Conservation (phyloP, 2,797 vertebrate species). For the Labroides dimidiatus region DNA sequence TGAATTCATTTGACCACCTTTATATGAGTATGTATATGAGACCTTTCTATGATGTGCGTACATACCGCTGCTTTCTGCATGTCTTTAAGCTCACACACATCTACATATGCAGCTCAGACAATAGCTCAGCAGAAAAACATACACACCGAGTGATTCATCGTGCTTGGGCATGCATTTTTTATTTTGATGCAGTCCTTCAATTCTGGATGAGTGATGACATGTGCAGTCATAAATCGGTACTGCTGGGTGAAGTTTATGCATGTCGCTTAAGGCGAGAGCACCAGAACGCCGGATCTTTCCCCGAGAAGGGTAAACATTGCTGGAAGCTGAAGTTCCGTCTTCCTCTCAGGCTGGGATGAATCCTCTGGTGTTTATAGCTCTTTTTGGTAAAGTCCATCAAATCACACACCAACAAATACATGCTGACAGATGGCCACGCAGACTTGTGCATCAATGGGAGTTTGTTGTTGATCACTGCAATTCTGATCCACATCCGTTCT, state of each 20-base stretch:
- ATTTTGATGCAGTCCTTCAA: constrained; percentile 25
- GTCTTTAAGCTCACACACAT: neutral
- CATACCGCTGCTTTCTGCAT: neutral
- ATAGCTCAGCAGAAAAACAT: neutral
- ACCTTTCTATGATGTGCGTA: constrained; percentile 49
- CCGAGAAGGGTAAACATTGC: constrained; percentile 61
- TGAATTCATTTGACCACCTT: constrained; percentile 44
- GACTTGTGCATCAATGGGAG: constrained; percentile 11
- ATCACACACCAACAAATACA: constrained; percentile 23
- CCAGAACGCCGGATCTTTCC: constrained; percentile 50
- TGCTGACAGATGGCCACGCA: constrained; percentile 30
- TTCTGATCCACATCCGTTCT: constrained; percentile 52
- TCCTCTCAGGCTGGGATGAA: constrained; percentile 36
- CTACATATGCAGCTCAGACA: neutral
- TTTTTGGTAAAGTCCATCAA: constrained; percentile 37
- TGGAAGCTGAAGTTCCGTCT: constrained; percentile 29
- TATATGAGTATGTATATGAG: constrained; percentile 62
- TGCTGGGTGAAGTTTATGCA: constrained; percentile 39
- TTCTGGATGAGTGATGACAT: constrained; percentile 41
- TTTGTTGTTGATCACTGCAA: constrained; percentile 27
- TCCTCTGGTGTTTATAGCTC: constrained; percentile 43
- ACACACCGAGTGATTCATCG: constrained; percentile 29
- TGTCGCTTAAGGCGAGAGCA: constrained; percentile 47
- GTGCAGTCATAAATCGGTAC: constrained; percentile 53
- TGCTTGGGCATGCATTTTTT: constrained; percentile 27